These are phyloP conservation scores for Eremophila alpestris DNA, from an alignment of 2,797 vertebrate species.

Conservation along the genomic window DNA sequence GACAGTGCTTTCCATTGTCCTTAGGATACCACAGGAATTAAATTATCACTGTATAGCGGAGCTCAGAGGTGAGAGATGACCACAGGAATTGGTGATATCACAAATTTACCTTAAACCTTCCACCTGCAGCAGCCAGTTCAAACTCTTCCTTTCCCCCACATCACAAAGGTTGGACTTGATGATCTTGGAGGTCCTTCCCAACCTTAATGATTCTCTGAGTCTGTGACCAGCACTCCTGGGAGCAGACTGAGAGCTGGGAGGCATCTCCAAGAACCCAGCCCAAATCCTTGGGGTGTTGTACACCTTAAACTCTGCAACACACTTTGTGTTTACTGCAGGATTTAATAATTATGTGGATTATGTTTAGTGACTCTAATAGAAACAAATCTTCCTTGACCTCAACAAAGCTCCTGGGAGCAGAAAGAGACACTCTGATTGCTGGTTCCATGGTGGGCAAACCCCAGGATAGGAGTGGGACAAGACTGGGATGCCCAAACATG, in stretches of 20 bases:
- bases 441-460: neutral
- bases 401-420: neutral
- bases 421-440: fast-evolving
- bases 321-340: neutral
- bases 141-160: neutral
- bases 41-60: neutral
- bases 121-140: no score
- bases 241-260: neutral
- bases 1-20: neutral
- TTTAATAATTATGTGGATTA: neutral
- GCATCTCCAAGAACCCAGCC: neutral
- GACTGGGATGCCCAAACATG: fast-evolving
- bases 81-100: fast-evolving
- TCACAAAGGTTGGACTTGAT: fast-evolving
- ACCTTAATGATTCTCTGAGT: neutral
- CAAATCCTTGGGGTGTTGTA: neutral
- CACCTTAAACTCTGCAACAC: neutral
- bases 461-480: fast-evolving
- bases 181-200: neutral
- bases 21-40: neutral
- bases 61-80: neutral
- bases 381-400: neutral
- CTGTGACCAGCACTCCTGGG: neutral
- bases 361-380: neutral
- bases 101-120: neutral